phyloP scores from a whole-genome alignment of 2,888 invertebrate genomes.

The Dilophus febrilis region DNA sequence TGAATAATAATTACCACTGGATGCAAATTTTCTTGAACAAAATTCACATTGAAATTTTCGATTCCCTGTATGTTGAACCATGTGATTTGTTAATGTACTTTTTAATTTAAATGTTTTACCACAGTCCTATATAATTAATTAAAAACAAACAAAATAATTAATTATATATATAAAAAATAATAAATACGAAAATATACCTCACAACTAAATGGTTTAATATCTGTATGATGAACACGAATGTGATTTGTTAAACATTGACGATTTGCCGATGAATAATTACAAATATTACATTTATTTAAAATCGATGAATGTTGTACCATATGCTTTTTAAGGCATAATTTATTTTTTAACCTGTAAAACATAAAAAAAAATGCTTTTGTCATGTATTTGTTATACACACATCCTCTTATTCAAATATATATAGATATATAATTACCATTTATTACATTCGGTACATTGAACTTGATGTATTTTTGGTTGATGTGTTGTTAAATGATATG shows the following conservation, averaged over 20 bases:
- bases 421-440: slow-evolving; percentile 8
- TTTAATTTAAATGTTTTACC: slow-evolving; percentile 11
- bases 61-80: slow-evolving; percentile 14
- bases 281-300: slow-evolving; percentile 8
- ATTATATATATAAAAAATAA: too few relatives aligned
- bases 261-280: slow-evolving; percentile 11
- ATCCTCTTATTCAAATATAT: neutral
- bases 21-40: slow-evolving; percentile 13
- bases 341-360: slow-evolving; percentile 12
- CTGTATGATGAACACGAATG: slow-evolving; percentile 10
- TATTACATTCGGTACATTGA: slow-evolving; percentile 12
- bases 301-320: slow-evolving; percentile 11
- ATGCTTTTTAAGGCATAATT: slow-evolving; percentile 12
- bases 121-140: slow-evolving; percentile 5
- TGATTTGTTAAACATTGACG: slow-evolving; percentile 11
- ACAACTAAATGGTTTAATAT: slow-evolving; percentile 11
- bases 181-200: slow-evolving; percentile 3
- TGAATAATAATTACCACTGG: slow-evolving; percentile 14
- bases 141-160: neutral
- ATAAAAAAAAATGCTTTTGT: neutral
- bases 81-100: slow-evolving; percentile 12
- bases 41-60: slow-evolving; percentile 12
- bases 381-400: neutral
- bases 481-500: slow-evolving; percentile 14
- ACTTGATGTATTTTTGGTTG: slow-evolving; percentile 12